These are phyloP conservation scores for Piaya cayana DNA, from an alignment of 2,113 vertebrate species.

Conservation along the genomic window DNA sequence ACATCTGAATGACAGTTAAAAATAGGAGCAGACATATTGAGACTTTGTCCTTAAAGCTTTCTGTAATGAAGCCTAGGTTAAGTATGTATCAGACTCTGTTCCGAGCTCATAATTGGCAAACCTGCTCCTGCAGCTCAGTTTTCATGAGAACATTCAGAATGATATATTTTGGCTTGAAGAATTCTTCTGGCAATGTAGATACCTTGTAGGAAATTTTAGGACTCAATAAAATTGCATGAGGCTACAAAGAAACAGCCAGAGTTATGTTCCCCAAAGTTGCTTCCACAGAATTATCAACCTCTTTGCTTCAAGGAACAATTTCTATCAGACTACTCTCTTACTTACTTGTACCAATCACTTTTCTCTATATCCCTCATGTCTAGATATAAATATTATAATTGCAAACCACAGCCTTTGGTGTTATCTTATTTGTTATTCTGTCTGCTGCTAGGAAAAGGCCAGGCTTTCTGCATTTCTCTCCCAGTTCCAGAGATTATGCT, in stretches of 20 bases:
- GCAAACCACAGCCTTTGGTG: background rate
- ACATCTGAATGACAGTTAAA: constrained; percentile 35
- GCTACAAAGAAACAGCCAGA: background rate
- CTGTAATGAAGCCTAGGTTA: background rate
- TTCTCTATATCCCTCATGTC: background rate
- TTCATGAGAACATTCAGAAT: background rate
- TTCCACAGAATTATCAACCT: background rate
- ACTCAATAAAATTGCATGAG: background rate
- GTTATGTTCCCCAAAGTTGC: background rate
- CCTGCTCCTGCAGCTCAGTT: background rate
- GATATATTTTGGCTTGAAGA: background rate
- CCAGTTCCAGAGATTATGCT: background rate
- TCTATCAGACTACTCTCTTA: background rate
- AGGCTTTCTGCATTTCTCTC: background rate
- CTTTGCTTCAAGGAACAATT: background rate
- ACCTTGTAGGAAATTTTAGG: background rate
- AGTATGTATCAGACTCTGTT: background rate
- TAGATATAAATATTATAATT: background rate
- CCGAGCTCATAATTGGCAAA: background rate
- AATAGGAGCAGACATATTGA: background rate
- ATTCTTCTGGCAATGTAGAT: background rate
- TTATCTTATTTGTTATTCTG: background rate
- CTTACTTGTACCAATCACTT: background rate
- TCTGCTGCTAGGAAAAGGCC: background rate
- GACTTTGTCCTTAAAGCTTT: constrained; percentile 22